Base-by-base conservation (phyloP, 2,113 vertebrate species). In the Callospermophilus lateralis region DNA sequence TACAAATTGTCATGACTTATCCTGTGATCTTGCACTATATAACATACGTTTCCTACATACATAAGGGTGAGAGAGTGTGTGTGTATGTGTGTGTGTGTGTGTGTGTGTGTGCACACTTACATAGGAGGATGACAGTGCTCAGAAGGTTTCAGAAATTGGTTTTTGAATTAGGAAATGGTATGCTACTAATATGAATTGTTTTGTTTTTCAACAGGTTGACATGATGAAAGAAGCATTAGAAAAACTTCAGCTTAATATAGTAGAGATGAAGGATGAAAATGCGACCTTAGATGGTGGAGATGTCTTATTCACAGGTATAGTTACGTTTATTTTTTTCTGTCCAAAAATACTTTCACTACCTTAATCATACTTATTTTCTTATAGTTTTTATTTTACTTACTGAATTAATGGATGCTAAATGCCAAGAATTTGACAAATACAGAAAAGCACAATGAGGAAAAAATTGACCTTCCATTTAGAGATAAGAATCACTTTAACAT, bases 251-350 rank as follows among this genome's bases (percentile, higher is more conserved):
- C 98, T 99, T 97, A 99, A 99, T 90, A 98, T 99, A 45, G 99
- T 99, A 79, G 99, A 99, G 97, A 99, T 99, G 99, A 98, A 98
- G 9, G 99, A 99, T 74, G 99, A 99, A 97, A 99, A 98, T 0
- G 99, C 99, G 68, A 99, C 99, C 6, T 98, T 99, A 97, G 99
- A 99, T 73, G 99, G 99, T 87, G 99, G 99, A 96, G 99, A 99
- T 0, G 99, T 99, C 96, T 99, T 99, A 94, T 99, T 99, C 97
- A 99, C 99, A 98, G 99, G 99, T 99, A 98, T 0, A 65, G 28
- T 89, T 73, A 45, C 84, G 74, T 73, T 88, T 37, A 30, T n/a
- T 63, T 89, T 80, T 67, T 79, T 70, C n/a, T 92, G 7, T 28
- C 34, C 42, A 74, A 87, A 96, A 89, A 48, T 95, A 93, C 39